Evolutionary conservation across 92 coral and sea anemone species (phyloP), one percentile per base, ranked within the genome.

Genomic region (Heteractis magnifica): DNA sequence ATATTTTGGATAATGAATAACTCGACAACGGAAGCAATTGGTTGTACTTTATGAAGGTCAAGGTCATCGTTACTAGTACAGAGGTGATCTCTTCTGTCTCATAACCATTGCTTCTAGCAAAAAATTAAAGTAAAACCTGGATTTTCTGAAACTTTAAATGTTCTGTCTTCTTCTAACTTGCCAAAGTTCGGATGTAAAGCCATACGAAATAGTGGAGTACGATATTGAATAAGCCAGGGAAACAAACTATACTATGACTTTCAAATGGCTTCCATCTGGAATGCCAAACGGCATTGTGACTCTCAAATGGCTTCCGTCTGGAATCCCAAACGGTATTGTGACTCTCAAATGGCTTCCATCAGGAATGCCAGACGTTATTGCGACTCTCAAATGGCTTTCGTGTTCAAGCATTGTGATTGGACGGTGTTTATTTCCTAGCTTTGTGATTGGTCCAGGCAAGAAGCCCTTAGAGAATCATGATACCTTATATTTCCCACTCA

Each of bases 101-200:
- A 72, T 49, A 71, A 81, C 73, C 77, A 19, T 81, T 68, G 34
- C 84, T 81, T 81, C 84, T 53, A 14, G 84, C 84, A 50, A 48
- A 68, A 68, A 26, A 68, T 81, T n/a, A 23, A 52, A 59, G 51
- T 75, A 0, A 75, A 76, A 52, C 50, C 83, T 71, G 84, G 58
- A 65, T 64, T 51, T 19, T 49, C 84, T 70, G 68, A 81, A 52
- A 11, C 77, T 81, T 20, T 51, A 50, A 51, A 51, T 68, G 84
- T 51, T 64, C 84, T 51, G 84, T 81, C 53, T 75, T 80, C 71
- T 65, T 68, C 83, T 62, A 68, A 68, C 70, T 68, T 68, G 73
- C 49, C 49, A 68, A 68, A 21, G 84, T 81, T 81, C 84, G 84
- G 84, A 68, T 50, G 13, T 20, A 52, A 76, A 76, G 41, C 50